phyloP scores from a whole-genome alignment of 1,140 invertebrate species.

The Odontomachus brunneus region DNA sequence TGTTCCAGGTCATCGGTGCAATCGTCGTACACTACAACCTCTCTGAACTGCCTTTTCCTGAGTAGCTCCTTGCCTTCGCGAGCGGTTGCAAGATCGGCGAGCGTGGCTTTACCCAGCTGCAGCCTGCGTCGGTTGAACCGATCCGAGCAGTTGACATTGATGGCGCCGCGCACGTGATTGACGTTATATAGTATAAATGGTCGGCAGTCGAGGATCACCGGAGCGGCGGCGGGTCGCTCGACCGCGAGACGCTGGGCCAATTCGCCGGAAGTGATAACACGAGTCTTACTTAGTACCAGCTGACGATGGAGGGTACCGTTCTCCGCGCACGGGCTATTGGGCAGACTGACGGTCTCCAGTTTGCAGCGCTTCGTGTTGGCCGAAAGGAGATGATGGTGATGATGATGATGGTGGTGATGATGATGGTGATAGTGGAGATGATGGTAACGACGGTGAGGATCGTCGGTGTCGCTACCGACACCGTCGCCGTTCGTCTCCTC shows the following conservation, averaged over 20 bases:
- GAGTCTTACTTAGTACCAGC: constrained; percentile 81
- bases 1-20: constrained; percentile 87
- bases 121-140: constrained; percentile 90
- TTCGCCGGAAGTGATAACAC: constrained; percentile 77
- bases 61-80: constrained; percentile 88
- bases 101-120: constrained; percentile 88
- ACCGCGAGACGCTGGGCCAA: constrained; percentile 69
- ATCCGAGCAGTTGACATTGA: constrained; percentile 92
- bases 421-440: constrained; percentile 68
- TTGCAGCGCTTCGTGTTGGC: constrained; percentile 86
- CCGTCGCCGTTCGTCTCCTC: constrained; percentile 54
- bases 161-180: constrained; percentile 90
- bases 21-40: constrained; percentile 91
- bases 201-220: constrained; percentile 89
- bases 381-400: constrained; percentile 65
- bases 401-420: constrained; percentile 70
- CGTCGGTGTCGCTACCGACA: constrained; percentile 60
- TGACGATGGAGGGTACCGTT: constrained; percentile 85
- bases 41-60: constrained; percentile 86
- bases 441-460: constrained; percentile 53
- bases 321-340: constrained; percentile 87
- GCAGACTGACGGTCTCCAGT: constrained; percentile 86
- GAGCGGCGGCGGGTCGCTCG: constrained; percentile 76
- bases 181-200: constrained; percentile 91
- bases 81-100: constrained; percentile 89